These are phyloP conservation scores for Adelges cooleyi DNA, from an alignment of 1,140 invertebrate genomes.

Conservation along the genomic window DNA sequence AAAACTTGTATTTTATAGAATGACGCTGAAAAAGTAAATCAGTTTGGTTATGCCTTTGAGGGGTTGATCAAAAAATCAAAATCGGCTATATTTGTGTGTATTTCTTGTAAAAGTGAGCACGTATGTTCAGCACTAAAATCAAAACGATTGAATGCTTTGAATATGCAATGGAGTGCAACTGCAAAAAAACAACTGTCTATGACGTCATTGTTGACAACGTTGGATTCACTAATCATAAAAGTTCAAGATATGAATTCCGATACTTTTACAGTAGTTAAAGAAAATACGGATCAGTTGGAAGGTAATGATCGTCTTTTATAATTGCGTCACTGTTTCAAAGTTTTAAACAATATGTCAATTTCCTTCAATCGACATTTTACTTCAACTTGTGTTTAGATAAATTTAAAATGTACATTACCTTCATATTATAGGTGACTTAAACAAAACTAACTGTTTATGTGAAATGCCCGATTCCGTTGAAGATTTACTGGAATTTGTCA, in stretches of 20 bases:
- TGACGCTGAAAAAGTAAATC: neutral
- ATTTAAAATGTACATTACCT: neutral
- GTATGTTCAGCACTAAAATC: neutral
- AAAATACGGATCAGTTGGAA: no score
- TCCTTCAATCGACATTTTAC: no score
- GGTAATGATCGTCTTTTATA: no score
- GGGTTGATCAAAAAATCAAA: neutral
- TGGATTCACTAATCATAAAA: neutral
- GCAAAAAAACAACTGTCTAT: neutral
- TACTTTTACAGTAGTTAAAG: no score
- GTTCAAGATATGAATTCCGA: neutral
- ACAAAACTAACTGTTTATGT: neutral
- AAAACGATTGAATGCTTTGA: neutral
- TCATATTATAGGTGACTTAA: neutral
- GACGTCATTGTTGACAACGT: neutral
- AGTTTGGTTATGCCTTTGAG: conserved; percentile 1
- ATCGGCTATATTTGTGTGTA: neutral
- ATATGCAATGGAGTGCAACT: neutral
- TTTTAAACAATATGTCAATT: no score
- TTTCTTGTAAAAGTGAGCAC: neutral
- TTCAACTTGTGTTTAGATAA: no score
- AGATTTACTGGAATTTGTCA: neutral
- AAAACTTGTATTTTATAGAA: neutral
- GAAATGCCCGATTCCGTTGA: neutral
- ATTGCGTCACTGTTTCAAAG: no score